Conservation (phyloP, 2,888 invertebrate genomes). For the Caradrina clavipalpis region DNA sequence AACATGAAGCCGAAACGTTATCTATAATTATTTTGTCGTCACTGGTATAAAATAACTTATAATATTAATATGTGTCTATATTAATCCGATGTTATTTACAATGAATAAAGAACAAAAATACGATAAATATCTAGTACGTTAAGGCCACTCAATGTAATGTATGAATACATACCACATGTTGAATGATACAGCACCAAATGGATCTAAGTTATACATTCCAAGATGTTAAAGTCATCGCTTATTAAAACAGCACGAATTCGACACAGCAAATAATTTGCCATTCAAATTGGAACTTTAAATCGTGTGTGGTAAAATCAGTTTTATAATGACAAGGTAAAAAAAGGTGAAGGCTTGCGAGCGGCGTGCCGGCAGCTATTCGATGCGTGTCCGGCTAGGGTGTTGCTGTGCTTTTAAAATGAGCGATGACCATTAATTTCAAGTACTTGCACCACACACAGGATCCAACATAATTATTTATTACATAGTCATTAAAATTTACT, state of each 20-base stretch:
- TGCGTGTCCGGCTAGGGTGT: no score
- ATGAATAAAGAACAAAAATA: constrained; percentile 72
- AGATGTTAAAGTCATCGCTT: constrained; percentile 27
- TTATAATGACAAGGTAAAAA: no score
- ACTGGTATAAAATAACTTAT: constrained; percentile 75
- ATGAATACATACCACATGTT: constrained; percentile 67
- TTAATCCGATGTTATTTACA: constrained; percentile 83
- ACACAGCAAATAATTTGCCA: no score
- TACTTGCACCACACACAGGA: constrained; percentile 69
- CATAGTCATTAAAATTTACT: constrained; percentile 52
- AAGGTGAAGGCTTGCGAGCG: no score
- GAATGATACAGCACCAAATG: constrained; percentile 75
- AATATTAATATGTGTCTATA: constrained; percentile 57
- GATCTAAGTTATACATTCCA: constrained; percentile 37
- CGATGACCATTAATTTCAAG: constrained; percentile 26
- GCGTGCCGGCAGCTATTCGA: no score
- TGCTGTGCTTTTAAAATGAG: no score
- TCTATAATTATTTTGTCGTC: constrained; percentile 63
- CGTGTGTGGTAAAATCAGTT: no score
- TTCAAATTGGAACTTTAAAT: no score
- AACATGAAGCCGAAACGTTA: constrained; percentile 62
- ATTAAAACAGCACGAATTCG: no score
- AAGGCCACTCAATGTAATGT: constrained; percentile 79
- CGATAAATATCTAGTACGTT: constrained; percentile 72
- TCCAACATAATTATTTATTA: constrained; percentile 52